phyloP scores from a whole-genome alignment of 2,113 vertebrate species.

The Tauraco erythrolophus region DNA sequence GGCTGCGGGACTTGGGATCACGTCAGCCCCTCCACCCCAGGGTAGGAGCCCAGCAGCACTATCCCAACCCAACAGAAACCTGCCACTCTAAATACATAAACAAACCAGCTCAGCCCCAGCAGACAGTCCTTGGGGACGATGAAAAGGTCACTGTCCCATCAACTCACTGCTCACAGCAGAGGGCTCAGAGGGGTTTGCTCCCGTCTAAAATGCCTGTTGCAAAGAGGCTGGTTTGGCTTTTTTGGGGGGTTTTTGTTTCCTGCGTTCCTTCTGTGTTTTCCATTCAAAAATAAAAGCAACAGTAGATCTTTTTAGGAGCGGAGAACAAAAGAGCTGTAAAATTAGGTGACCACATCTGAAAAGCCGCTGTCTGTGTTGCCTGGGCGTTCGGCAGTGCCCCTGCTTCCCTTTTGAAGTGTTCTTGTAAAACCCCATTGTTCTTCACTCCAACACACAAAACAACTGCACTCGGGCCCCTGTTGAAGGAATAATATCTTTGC shows the following conservation, averaged over 20 bases:
- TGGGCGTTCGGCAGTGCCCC: neutral
- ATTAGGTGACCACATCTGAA: neutral
- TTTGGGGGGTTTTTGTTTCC: fast-evolving
- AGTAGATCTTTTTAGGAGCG: neutral
- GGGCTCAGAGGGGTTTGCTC: neutral
- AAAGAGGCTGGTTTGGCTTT: neutral
- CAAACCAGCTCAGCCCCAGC: neutral
- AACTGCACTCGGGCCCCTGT: neutral
- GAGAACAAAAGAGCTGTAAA: constrained; percentile 4
- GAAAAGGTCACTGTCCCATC: fast-evolving
- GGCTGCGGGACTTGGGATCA: neutral
- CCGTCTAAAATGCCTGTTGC: neutral
- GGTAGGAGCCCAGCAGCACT: neutral
- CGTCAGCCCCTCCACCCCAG: neutral
- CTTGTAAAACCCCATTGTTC: neutral
- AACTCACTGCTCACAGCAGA: fast-evolving
- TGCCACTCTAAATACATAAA: neutral
- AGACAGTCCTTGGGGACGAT: neutral
- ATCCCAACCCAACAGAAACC: neutral
- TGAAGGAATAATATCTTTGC: neutral
- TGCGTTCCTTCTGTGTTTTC: neutral
- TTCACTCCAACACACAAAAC: neutral
- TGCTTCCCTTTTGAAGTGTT: neutral
- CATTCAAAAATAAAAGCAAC: neutral
- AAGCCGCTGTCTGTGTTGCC: neutral